A percentile compares a stretch with the other conserved stretches of the same genome.
Evolutionary conservation across 2,113 vertebrate species (phyloP).

Genomic region (Gallinago paraguaiae): DNA sequence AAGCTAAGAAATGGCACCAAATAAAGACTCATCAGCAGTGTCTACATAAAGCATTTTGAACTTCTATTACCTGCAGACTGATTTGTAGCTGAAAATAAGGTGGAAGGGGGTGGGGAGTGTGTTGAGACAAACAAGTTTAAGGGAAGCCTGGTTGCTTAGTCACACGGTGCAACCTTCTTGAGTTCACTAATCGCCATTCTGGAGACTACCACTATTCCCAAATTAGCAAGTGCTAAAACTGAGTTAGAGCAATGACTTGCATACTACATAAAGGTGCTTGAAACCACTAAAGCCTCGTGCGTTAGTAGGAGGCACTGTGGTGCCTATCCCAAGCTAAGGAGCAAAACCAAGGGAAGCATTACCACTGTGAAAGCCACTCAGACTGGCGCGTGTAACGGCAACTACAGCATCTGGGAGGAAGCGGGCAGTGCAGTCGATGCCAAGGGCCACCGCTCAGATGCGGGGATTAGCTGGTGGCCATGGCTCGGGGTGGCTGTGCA

Average conservation of each 20-base stretch:
- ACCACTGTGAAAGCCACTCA: not conserved
- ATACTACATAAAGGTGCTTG: constrained; percentile 23
- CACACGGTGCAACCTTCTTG: constrained; percentile 48
- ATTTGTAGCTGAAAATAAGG: not conserved
- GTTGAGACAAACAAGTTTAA: constrained; percentile 8
- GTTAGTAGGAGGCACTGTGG: not conserved
- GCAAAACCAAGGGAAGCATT: not conserved
- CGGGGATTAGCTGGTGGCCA: too few relatives aligned
- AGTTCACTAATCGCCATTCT: constrained; percentile 66
- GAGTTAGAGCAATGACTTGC: constrained; percentile 37
- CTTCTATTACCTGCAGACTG: not conserved
- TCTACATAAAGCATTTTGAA: constrained; percentile 49
- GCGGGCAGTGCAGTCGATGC: rapidly evolving
- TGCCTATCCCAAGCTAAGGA: not conserved
- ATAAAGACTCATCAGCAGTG: not conserved
- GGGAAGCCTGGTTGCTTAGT: constrained; percentile 42
- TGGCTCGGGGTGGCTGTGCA: rapidly evolving
- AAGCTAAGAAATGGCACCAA: constrained; percentile 25
- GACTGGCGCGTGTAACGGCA: not conserved
- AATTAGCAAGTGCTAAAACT: constrained; percentile 30
- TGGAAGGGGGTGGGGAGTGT: rapidly evolving
- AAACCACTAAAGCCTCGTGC: constrained; percentile 11
- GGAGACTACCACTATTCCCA: constrained; percentile 36
- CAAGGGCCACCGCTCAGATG: not conserved
- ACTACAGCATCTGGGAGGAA: not conserved